A percentile compares a stretch with the other conserved stretches of the same genome.
Evolutionary conservation across 2,113 vertebrate genomes (phyloP).

Genomic region (Sinocyclocheilus grahami): DNA sequence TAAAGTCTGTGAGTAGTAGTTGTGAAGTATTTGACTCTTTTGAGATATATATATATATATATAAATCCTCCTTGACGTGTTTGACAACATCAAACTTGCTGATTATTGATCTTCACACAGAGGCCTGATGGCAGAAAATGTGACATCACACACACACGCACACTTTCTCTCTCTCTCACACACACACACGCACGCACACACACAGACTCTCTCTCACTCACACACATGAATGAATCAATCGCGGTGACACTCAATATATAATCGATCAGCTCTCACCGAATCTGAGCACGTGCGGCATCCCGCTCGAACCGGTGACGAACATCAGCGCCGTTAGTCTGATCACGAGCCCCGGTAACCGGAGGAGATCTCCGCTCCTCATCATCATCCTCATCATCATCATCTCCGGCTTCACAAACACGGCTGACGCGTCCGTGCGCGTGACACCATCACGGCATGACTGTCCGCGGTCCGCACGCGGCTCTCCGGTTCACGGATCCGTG

Average conservation of each 20-base stretch:
- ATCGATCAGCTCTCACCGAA: slow-evolving; percentile 85
- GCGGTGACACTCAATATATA: background rate
- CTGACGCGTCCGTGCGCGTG: slow-evolving; percentile 3
- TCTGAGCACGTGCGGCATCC: slow-evolving; percentile 97
- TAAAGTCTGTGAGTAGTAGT: too few species aligned
- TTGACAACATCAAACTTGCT: too few species aligned
- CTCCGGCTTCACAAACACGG: slow-evolving; percentile 21
- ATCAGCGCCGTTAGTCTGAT: slow-evolving; percentile 75
- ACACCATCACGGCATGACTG: slow-evolving; percentile 28
- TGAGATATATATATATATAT: too few species aligned
- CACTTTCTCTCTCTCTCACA: too few species aligned
- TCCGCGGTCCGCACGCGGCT: background rate
- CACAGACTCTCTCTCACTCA: background rate
- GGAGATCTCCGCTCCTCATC: background rate
- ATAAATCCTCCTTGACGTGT: too few species aligned
- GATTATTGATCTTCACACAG: too few species aligned
- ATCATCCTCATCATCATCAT: background rate
- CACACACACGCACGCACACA: too few species aligned
- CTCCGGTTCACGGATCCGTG: background rate
- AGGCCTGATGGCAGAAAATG: too few species aligned
- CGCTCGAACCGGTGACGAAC: slow-evolving; percentile 92
- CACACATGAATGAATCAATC: slow-evolving; percentile 43
- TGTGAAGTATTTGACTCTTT: too few species aligned
- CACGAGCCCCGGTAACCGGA: slow-evolving; percentile 26
- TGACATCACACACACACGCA: too few species aligned